A percentile compares a stretch with the other conserved stretches of the same genome.
Evolutionary conservation across 2,888 invertebrate species (phyloP).

Genomic region (Lumbricus terrestris): DNA sequence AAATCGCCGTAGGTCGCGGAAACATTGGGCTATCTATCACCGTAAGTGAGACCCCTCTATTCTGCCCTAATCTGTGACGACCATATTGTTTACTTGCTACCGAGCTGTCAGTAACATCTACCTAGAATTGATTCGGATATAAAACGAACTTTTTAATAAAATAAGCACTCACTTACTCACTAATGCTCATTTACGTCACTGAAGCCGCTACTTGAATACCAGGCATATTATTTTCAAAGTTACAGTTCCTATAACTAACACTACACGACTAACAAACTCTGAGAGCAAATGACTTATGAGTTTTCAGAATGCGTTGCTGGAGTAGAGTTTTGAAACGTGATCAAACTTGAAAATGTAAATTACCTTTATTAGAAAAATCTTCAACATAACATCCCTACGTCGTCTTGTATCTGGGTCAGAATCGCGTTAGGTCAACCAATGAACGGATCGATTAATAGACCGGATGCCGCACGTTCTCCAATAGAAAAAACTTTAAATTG

Average conservation of each 20-base stretch:
- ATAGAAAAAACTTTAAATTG: neutral
- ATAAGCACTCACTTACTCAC: neutral
- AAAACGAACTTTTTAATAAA: neutral
- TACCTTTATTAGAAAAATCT: neutral
- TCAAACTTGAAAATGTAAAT: neutral
- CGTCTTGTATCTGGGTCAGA: neutral
- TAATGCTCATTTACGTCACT: neutral
- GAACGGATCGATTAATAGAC: neutral
- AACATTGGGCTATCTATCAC: too few relatives aligned
- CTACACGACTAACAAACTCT: neutral
- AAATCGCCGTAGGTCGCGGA: too few relatives aligned
- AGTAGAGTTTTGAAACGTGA: neutral
- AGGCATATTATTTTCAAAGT: constrained; percentile 3
- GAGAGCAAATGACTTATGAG: neutral
- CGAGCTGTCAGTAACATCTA: too few relatives aligned
- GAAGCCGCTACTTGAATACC: neutral
- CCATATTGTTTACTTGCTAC: too few relatives aligned
- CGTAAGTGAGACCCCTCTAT: too few relatives aligned
- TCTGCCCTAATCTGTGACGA: too few relatives aligned
- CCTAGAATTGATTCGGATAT: neutral
- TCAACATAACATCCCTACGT: neutral
- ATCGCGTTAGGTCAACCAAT: neutral
- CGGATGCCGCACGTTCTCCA: neutral
- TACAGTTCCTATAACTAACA: neutral
- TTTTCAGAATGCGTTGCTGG: neutral